phyloP scores from a whole-genome alignment of 2,888 invertebrate genomes.

The Galeopsomyia nigrocyanea region DNA sequence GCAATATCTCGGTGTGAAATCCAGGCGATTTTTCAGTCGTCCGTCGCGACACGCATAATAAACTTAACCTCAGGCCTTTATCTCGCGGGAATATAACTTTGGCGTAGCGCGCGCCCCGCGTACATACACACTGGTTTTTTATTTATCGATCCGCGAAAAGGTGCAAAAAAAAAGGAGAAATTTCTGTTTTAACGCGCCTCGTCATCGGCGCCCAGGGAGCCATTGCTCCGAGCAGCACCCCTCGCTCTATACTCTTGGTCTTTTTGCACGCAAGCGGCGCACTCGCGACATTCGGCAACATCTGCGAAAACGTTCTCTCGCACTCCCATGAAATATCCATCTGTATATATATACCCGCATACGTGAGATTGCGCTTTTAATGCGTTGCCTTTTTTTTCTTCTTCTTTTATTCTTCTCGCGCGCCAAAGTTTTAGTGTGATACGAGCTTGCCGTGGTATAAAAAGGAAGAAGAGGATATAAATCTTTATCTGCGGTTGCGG shows the following conservation, averaged over 20 bases:
- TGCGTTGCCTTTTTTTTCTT: not conserved
- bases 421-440: not conserved
- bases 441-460: not conserved
- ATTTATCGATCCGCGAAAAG: slow-evolving; percentile 41
- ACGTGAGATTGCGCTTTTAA: slow-evolving; percentile 45
- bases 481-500: not conserved
- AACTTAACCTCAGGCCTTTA: slow-evolving; percentile 20
- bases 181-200: slow-evolving; percentile 33
- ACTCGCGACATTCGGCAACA: slow-evolving; percentile 10
- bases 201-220: slow-evolving; percentile 43
- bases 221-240: slow-evolving; percentile 13
- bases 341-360: slow-evolving; percentile 44
- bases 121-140: not conserved
- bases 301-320: slow-evolving; percentile 10
- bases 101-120: not conserved
- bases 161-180: slow-evolving; percentile 31
- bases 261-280: too few relatives aligned
- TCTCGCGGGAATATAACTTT: slow-evolving; percentile 15
- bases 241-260: too few relatives aligned
- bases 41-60: slow-evolving; percentile 22
- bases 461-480: too few relatives aligned
- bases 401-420: not conserved
- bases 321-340: slow-evolving; percentile 56
- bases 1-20: not conserved
- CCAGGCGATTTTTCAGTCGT: slow-evolving; percentile 9